Evolutionary conservation across 2,888 invertebrate genomes (phyloP), one percentile per base, ranked within the genome.

Genomic region (Drosophila putrida): DNA sequence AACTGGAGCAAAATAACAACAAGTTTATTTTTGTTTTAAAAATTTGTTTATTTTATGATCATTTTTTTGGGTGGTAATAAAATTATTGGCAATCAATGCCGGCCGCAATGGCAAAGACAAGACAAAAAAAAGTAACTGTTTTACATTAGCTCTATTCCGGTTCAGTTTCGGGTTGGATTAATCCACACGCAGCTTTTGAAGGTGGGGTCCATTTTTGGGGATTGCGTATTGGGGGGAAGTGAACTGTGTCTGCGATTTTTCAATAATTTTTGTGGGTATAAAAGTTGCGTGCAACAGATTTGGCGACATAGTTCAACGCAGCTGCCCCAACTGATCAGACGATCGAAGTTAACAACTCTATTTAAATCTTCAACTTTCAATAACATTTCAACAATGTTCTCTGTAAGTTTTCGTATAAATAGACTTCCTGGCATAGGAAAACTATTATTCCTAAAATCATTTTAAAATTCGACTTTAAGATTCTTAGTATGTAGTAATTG

Each of bases 301-400:
- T 78, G 89, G 82, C 88, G 87, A 85, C 90, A 90, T 91, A 92
- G 92, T 92, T 90, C 88, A 91, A 81, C 87, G 82, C 88, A 91
- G 90, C 85, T 91, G 90, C 82, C 79, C 73, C 84, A 87, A 89
- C 82, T 80, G 88, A 80, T 82, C 79, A 76, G 86, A 83, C 60
- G 74, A 63, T 58, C 59, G 74, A 60, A 58, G 53, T 43, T 61
- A 68, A 60, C 20, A 41, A 33, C 31, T 11, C 6, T 11, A 41
- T 47, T 6, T 36, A 58, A 28, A 10, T 33, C 13, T 27, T 25
- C 20, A 38, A 57, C 41, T 41, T 27, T 27, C 68, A 61, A 68
- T 35, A 54, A 55, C 74, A 44, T 43, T 2, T 57, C 27, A 43
- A 63, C 59, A 67, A 85, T 85, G 82, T 84, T 61, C 53, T 61